These are phyloP conservation scores for Malachius bipustulatus DNA, from an alignment of 2,888 invertebrate species.

Conservation along the genomic window DNA sequence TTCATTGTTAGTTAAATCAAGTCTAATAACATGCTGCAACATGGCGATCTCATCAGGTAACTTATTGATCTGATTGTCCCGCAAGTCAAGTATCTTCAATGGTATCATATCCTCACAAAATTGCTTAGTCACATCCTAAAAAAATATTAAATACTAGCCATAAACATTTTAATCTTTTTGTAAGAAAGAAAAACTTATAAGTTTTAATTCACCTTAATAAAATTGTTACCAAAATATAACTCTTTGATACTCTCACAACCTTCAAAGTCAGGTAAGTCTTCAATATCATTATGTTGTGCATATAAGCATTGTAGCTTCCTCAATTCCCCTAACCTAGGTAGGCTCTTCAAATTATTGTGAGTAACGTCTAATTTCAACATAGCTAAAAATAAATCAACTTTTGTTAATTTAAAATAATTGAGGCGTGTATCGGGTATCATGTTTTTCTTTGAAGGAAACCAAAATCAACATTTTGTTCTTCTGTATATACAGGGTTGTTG, in stretches of 20 bases:
- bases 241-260: conserved; percentile 68
- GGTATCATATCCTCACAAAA: conserved; percentile 62
- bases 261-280: conserved; percentile 60
- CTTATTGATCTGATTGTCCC: conserved; percentile 66
- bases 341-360: conserved; percentile 52
- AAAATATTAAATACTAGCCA: conserved; percentile 16
- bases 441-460: too few species aligned
- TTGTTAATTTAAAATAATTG: too few species aligned
- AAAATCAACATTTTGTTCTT: too few species aligned
- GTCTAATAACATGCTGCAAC: conserved; percentile 61
- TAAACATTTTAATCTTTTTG: background rate
- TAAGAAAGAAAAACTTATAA: background rate
- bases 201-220: conserved; percentile 46
- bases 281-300: conserved; percentile 72
- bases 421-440: too few species aligned
- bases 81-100: conserved; percentile 62
- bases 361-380: conserved; percentile 62
- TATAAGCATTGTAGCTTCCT: conserved; percentile 64
- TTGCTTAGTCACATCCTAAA: conserved; percentile 56
- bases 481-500: too few species aligned
- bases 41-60: conserved; percentile 70
- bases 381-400: conserved; percentile 40
- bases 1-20: conserved; percentile 74
- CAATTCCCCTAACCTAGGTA: conserved; percentile 60
- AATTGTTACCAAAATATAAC: conserved; percentile 74